Conservation (phyloP, 2,888 invertebrate genomes). For the Zaprionus lineosus region DNA sequence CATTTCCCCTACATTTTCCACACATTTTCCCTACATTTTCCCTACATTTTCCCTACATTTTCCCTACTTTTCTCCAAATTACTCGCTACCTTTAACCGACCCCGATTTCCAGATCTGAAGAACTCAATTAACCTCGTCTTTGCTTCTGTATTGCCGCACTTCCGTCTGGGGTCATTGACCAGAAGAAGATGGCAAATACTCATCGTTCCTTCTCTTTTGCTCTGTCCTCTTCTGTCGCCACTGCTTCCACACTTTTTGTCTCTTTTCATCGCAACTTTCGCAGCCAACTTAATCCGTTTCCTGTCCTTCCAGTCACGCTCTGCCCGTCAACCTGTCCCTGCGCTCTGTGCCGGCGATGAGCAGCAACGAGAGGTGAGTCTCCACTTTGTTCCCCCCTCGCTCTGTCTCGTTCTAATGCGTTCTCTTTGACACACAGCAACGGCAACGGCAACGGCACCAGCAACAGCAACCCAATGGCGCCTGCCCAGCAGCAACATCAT, state of each 20-base stretch:
- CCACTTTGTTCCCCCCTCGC: background rate
- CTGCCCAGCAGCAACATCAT: conserved; percentile 23
- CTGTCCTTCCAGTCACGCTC: conserved; percentile 63
- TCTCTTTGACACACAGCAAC: conserved; percentile 41
- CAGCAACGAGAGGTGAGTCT: conserved; percentile 71
- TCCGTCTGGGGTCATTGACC: too few relatives aligned
- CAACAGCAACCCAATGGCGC: conserved; percentile 49
- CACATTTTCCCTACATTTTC: too few relatives aligned
- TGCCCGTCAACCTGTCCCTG: conserved; percentile 81
- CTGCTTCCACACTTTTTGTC: background rate
- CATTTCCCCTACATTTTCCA: too few relatives aligned
- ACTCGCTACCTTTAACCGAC: too few relatives aligned
- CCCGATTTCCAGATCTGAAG: too few relatives aligned
- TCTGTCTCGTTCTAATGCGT: background rate
- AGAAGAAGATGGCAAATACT: background rate
- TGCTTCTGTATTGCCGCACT: too few relatives aligned
- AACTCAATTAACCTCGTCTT: too few relatives aligned
- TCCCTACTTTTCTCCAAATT: too few relatives aligned
- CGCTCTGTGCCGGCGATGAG: conserved; percentile 74
- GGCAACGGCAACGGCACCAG: conserved; percentile 67
- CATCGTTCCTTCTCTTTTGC: background rate
- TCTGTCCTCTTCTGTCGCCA: background rate
- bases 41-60: too few relatives aligned
- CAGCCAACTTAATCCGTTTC: background rate
- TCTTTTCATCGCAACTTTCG: background rate